Conservation (phyloP, 2,113 vertebrate species). For the Rhinolophus sinicus region DNA sequence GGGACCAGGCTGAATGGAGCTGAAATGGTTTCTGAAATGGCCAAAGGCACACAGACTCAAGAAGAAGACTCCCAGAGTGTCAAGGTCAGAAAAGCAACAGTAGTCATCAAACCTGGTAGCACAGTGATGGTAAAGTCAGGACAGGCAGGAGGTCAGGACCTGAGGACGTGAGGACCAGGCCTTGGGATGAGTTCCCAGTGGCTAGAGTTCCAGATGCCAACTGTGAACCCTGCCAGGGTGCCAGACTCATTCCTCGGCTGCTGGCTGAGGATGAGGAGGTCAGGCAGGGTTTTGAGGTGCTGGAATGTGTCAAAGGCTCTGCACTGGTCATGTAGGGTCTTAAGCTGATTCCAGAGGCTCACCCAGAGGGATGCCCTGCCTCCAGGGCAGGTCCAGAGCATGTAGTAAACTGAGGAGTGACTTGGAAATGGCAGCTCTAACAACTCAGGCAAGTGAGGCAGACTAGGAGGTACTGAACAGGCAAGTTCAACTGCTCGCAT, state of each 20-base stretch:
- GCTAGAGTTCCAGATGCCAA: not conserved
- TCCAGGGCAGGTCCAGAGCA: not conserved
- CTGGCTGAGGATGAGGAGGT: not conserved
- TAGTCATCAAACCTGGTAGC: not conserved
- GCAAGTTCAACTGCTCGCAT: not conserved
- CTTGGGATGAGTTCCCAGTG: not conserved
- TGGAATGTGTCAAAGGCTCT: not conserved
- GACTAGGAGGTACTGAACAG: not conserved
- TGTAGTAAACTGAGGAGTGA: not conserved
- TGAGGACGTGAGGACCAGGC: not conserved
- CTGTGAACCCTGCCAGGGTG: fast-evolving
- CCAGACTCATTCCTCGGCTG: not conserved
- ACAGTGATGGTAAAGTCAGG: not conserved
- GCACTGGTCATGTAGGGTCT: too few species aligned
- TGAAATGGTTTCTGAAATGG: not conserved
- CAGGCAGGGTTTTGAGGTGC: not conserved
- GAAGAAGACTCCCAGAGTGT: not conserved
- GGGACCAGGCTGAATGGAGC: not conserved
- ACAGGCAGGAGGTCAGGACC: not conserved
- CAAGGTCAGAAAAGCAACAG: not conserved
- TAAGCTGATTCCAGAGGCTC: not conserved
- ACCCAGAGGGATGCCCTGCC: not conserved
- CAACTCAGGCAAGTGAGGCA: not conserved
- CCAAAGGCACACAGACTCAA: not conserved
- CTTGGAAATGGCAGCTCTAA: not conserved